Base-by-base conservation (phyloP, 2,113 vertebrate genomes). In the Dipodomys stephensi region DNA sequence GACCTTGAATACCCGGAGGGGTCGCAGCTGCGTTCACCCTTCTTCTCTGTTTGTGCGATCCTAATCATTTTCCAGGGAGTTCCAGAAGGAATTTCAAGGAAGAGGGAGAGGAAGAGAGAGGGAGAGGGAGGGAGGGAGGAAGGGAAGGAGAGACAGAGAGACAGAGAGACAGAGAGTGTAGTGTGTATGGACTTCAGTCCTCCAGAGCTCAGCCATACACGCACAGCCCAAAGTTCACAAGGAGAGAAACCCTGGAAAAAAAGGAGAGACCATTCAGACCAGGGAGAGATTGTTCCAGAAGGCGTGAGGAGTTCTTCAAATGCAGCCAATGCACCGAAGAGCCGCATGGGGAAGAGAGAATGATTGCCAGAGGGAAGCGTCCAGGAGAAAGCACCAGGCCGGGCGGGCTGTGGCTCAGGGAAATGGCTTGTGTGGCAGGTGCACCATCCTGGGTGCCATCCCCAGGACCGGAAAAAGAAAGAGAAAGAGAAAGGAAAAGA, bases 261-360 rank as follows among this genome's bases (percentile, higher is more conserved):
- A 81, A 64, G 92, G 83, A 76, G 60, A 93, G 73, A 83, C 71
- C 86, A 71, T 85, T 93, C 91, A 6, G 92, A 97, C 93, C 92
- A 84, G 73, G 87, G 84, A 77, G 81, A 90, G 85, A 93, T 94
- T 88, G 10, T 90, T 88, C 62, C 88, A 71, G 79, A 91, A 94
- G 67, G 92, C 90, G 85, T 84, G 85, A 96, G 88, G 27, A 76
- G 46, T 62, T 88, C 49, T 95, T 93, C 84, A 92, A 46, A 64
- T 30, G 30, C 35, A 73, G 84, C 84, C 91, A 46, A 57, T 30
- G 30, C 35, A 73, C 82, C 83, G 94, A 93, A 91, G 57, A 83
- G 71, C 84, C 95, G 85, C 73, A n/a, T n/a, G 78, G 94, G 89
- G 85, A 86, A 76, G 49, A 87, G 85, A 94, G 85, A 94, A 90